These are phyloP conservation scores for Corbicula japonica DNA, from an alignment of 2,888 invertebrate species.

Conservation along the genomic window DNA sequence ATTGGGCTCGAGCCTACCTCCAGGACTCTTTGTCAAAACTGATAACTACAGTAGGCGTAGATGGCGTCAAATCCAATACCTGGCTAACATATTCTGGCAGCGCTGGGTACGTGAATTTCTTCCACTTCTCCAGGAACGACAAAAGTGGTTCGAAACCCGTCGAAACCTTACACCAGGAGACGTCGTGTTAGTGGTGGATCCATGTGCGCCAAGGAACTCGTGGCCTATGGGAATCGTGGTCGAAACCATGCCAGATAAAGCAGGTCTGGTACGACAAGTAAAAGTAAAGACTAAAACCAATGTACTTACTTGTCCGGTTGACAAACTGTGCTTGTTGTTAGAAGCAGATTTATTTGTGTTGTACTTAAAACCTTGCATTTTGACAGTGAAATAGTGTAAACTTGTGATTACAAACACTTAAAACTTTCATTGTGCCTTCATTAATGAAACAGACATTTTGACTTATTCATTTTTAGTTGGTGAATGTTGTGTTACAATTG, in stretches of 20 bases:
- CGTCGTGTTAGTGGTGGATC: slow-evolving; percentile 36
- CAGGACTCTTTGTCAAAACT: slow-evolving; percentile 33
- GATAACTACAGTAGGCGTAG: slow-evolving; percentile 37
- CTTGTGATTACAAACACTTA: too few species aligned
- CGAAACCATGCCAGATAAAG: slow-evolving; percentile 37
- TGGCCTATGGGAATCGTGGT: slow-evolving; percentile 39
- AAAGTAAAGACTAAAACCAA: slow-evolving; percentile 47
- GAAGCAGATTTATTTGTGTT: too few species aligned
- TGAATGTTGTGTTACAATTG: too few species aligned
- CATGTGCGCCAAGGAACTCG: slow-evolving; percentile 31
- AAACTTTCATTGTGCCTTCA: too few species aligned
- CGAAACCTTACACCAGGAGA: slow-evolving; percentile 32
- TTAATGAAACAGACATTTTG: too few species aligned
- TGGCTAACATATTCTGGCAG: slow-evolving; percentile 51
- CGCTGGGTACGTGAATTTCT: slow-evolving; percentile 48
- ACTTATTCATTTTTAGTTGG: too few species aligned
- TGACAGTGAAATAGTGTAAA: too few species aligned
- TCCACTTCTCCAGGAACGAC: slow-evolving; percentile 38
- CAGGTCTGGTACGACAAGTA: slow-evolving; percentile 43
- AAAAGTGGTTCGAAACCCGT: slow-evolving; percentile 34
- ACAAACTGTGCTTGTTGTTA: slow-evolving; percentile 31
- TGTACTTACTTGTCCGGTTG: slow-evolving; percentile 33
- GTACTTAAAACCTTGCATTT: too few species aligned
- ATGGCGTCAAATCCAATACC: slow-evolving; percentile 51
- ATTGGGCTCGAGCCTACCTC: slow-evolving; percentile 41